Evolutionary conservation across 2,797 vertebrate species (phyloP).

Genomic region (Podarcis siculus): DNA sequence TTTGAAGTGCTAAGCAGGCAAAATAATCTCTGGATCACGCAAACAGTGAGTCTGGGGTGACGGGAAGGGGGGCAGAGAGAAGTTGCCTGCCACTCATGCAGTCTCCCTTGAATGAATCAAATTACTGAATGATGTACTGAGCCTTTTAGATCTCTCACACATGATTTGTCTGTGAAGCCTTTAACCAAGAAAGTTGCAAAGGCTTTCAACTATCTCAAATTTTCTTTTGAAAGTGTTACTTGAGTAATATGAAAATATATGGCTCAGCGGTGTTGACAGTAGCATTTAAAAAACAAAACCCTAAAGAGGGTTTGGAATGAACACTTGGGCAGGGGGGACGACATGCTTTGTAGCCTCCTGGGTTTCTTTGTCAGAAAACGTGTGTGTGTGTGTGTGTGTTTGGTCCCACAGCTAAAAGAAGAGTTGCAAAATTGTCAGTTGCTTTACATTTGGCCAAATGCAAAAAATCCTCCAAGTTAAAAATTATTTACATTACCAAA

Average conservation of each 20-base stretch:
- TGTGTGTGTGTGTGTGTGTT: no score
- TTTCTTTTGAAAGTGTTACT: background rate
- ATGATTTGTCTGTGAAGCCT: background rate
- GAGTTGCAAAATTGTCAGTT: background rate
- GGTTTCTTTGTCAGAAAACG: background rate
- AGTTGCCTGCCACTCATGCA: background rate
- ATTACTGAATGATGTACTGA: slow-evolving; percentile 33
- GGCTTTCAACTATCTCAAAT: background rate
- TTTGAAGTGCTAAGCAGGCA: slow-evolving; percentile 17
- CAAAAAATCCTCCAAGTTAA: no score
- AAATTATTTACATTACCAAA: background rate
- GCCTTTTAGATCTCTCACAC: background rate
- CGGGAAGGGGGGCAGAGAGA: background rate
- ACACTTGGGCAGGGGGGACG: background rate
- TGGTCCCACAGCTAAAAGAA: background rate
- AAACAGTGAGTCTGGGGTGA: background rate
- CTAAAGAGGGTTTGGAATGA: background rate
- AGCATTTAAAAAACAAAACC: background rate
- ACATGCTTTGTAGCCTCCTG: background rate
- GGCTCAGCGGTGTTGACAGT: background rate
- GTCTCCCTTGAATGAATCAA: background rate
- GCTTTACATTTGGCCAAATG: background rate
- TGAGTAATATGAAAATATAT: background rate
- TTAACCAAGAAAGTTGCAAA: background rate
- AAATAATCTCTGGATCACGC: background rate